Conservation (phyloP, 2,797 vertebrate genomes). For the Helarctos malayanus region DNA sequence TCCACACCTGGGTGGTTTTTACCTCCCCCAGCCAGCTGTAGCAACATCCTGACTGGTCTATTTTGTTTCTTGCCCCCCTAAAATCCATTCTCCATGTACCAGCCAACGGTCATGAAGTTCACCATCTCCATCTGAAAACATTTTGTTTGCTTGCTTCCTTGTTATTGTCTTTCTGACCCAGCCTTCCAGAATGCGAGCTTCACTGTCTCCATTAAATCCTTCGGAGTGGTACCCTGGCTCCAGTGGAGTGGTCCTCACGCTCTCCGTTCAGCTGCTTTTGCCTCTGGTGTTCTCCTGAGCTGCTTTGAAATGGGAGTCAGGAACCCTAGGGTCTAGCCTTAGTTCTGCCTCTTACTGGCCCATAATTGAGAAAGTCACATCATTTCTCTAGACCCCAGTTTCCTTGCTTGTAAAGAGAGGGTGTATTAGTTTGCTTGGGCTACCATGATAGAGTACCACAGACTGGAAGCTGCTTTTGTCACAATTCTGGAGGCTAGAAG, state of each 20-base stretch:
- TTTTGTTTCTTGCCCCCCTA: neutral
- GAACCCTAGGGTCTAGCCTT: neutral
- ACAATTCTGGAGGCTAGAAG: neutral
- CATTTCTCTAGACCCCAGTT: neutral
- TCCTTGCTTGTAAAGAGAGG: neutral
- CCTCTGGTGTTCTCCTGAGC: neutral
- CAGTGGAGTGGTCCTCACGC: neutral
- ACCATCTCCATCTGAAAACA: neutral
- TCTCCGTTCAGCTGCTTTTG: neutral
- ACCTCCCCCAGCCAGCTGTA: neutral
- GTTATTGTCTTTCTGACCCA: neutral
- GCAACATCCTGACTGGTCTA: neutral
- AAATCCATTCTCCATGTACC: neutral
- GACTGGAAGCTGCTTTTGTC: neutral
- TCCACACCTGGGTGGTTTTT: neutral
- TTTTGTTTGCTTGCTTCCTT: neutral
- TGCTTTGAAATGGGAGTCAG: neutral
- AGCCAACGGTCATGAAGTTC: neutral
- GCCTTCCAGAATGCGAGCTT: neutral
- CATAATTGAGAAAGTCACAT: neutral
- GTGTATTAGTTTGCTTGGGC: neutral
- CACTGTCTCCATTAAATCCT: neutral
- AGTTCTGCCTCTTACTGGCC: neutral
- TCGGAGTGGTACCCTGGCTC: neutral
- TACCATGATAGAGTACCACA: neutral